A percentile compares a stretch with the other conserved stretches of the same genome.
phyloP scores from a whole-genome alignment of 1,140 invertebrate species.

The Dendrolimus kikuchii region DNA sequence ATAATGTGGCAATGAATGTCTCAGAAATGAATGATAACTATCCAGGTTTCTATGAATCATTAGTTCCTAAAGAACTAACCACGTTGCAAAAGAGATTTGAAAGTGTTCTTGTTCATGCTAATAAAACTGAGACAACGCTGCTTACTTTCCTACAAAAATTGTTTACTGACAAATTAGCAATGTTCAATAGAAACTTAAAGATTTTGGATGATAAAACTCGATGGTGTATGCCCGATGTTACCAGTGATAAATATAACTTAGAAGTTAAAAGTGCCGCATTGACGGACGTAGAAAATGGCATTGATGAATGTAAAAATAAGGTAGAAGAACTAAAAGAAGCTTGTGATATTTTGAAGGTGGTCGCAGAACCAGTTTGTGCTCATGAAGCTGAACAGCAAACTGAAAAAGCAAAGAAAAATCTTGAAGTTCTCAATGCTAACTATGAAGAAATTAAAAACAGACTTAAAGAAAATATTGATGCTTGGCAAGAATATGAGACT shows the following conservation, averaged over 20 bases:
- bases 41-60: constrained; percentile 84
- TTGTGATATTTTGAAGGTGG: constrained; percentile 76
- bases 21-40: constrained; percentile 82
- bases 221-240: constrained; percentile 93
- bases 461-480: constrained; percentile 80
- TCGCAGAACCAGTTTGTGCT: constrained; percentile 79
- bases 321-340: constrained; percentile 79
- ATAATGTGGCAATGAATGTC: constrained; percentile 79
- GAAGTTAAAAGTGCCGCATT: constrained; percentile 91
- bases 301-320: constrained; percentile 78
- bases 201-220: constrained; percentile 89
- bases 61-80: constrained; percentile 84
- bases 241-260: constrained; percentile 92
- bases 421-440: constrained; percentile 78
- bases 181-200: constrained; percentile 84
- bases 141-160: constrained; percentile 89
- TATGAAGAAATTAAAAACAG: constrained; percentile 79
- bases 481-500: constrained; percentile 87
- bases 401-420: constrained; percentile 77
- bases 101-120: constrained; percentile 80
- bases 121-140: constrained; percentile 87
- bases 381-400: constrained; percentile 76
- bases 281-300: constrained; percentile 81
- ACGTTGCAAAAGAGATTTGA: constrained; percentile 85
- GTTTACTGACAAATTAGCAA: constrained; percentile 87